phyloP scores from a whole-genome alignment of 23 tunicate species.

The Ciona savignyi region DNA sequence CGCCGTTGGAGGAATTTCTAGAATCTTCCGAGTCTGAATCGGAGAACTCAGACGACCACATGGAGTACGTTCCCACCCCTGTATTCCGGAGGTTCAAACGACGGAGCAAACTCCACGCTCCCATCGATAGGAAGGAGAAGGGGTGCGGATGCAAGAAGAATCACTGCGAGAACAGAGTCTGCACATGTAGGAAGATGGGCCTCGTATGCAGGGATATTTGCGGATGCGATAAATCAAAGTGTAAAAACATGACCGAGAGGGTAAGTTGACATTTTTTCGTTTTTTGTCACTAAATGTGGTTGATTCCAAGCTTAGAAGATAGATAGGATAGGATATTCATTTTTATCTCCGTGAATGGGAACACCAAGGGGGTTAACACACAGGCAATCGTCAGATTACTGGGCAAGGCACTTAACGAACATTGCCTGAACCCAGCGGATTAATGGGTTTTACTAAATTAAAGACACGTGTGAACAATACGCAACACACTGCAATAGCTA shows the following conservation, averaged over 20 bases:
- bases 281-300: too few relatives aligned
- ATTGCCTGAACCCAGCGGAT: too few relatives aligned
- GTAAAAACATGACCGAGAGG: slow-evolving; percentile 3
- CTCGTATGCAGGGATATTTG: slow-evolving; percentile 19
- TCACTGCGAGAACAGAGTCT: slow-evolving; percentile 13
- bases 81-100: neutral
- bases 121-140: neutral
- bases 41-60: slow-evolving; percentile 11
- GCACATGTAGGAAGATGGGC: slow-evolving; percentile 24
- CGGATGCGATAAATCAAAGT: slow-evolving; percentile 18
- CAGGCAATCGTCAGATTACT: too few relatives aligned
- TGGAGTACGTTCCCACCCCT: slow-evolving; percentile 42
- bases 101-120: neutral
- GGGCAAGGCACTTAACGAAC: too few relatives aligned
- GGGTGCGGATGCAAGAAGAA: slow-evolving; percentile 26
- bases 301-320: too few relatives aligned
- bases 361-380: too few relatives aligned
- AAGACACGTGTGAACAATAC: too few relatives aligned
- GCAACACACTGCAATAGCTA: too few relatives aligned
- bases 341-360: too few relatives aligned
- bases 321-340: too few relatives aligned
- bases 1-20: too few relatives aligned
- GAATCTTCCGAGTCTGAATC: slow-evolving; percentile 23
- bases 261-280: neutral
- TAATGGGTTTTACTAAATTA: too few relatives aligned